Evolutionary conservation across 2,888 invertebrate species (phyloP).

Genomic region (Cephonodes hylas): DNA sequence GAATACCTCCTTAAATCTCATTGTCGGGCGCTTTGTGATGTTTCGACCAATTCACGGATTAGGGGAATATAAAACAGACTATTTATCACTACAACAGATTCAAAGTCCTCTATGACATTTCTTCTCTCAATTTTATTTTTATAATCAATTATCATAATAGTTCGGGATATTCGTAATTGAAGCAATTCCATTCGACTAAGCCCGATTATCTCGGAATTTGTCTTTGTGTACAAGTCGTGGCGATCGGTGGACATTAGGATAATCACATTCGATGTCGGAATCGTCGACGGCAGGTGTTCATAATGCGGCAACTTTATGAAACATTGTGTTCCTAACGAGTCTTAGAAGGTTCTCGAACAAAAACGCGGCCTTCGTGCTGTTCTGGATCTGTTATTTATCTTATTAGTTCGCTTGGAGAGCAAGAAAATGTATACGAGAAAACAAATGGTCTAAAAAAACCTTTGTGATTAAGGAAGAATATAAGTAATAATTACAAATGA

Average conservation of each 20-base stretch:
- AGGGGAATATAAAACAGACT: no score
- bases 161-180: not conserved
- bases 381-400: conserved; percentile 5
- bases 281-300: conserved; percentile 32
- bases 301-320: conserved; percentile 39
- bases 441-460: not conserved
- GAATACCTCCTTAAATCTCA: no score
- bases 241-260: conserved; percentile 6
- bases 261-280: conserved; percentile 5
- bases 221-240: not conserved
- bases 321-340: conserved; percentile 23
- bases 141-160: no score
- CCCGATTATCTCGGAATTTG: not conserved
- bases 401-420: conserved; percentile 6
- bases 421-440: not conserved
- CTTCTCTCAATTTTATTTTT: no score
- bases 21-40: no score
- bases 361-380: conserved; percentile 9
- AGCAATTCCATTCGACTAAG: not conserved
- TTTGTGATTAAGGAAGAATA: no score
- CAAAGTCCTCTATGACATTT: no score
- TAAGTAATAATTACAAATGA: no score
- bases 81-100: no score
- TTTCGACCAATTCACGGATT: no score
- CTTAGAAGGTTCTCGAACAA: conserved; percentile 16